A percentile compares a stretch with the other conserved stretches of the same genome.
These are phyloP conservation scores for Threskiornis aethiopicus DNA, from an alignment of 2,797 vertebrate genomes.

Conservation along the genomic window DNA sequence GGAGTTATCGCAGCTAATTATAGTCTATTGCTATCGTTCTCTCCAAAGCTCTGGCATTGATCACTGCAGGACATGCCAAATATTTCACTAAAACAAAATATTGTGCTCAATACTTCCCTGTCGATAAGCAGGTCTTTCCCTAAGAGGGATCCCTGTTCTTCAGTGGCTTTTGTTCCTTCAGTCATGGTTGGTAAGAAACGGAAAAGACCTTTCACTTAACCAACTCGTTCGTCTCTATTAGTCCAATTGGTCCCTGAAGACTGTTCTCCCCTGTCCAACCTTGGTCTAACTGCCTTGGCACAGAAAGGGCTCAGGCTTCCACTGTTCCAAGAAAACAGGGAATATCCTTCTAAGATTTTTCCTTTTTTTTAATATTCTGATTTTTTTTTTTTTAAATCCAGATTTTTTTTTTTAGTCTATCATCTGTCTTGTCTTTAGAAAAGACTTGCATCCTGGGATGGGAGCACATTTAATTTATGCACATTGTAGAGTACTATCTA, in stretches of 20 bases:
- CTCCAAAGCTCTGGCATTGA: slow-evolving; percentile 35
- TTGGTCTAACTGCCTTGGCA: neutral
- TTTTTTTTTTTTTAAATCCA: neutral
- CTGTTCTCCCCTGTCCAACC: neutral
- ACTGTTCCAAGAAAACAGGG: neutral
- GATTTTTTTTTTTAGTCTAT: neutral
- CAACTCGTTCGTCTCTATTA: neutral
- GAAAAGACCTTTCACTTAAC: neutral
- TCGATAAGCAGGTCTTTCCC: neutral
- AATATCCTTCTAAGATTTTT: neutral
- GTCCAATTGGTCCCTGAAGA: neutral
- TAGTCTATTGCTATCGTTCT: neutral
- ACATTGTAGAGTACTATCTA: neutral
- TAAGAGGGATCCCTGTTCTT: neutral
- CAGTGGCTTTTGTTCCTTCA: neutral
- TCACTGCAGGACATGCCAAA: slow-evolving; percentile 45
- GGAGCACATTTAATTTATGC: neutral
- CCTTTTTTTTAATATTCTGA: neutral
- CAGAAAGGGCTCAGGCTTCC: neutral
- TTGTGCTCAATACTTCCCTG: neutral
- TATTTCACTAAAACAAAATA: slow-evolving; percentile 45
- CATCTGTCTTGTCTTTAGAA: neutral
- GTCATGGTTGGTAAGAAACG: neutral
- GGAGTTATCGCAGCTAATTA: slow-evolving; percentile 50
- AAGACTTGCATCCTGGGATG: neutral